Conservation (phyloP, 2,797 vertebrate species). For the Gouania willdenowi region DNA sequence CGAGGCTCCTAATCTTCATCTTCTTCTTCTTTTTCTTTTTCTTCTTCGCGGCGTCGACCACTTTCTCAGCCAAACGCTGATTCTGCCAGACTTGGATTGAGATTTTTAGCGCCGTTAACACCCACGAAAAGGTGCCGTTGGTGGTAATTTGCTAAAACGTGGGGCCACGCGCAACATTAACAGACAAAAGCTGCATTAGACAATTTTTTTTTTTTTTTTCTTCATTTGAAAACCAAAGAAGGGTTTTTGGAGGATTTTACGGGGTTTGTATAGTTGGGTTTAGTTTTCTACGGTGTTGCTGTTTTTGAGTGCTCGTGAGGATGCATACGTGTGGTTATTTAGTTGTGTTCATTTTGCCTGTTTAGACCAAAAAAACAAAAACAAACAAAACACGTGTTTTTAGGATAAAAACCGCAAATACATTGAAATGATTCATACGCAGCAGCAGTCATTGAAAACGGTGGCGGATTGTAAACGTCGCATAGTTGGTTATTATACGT, state of each 20-base stretch:
- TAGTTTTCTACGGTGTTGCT: slow-evolving; percentile 39
- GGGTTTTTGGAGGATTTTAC: too few species aligned
- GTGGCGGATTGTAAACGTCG: slow-evolving; percentile 57
- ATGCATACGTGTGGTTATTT: slow-evolving; percentile 60
- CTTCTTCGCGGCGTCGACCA: slow-evolving; percentile 6
- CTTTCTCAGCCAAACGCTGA: slow-evolving; percentile 19
- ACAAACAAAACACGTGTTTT: slow-evolving; percentile 62
- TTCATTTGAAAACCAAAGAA: slow-evolving; percentile 78
- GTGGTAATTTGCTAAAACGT: slow-evolving; percentile 23
- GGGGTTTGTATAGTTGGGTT: slow-evolving; percentile 43
- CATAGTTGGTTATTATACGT: slow-evolving; percentile 59
- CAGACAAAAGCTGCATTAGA: slow-evolving; percentile 35
- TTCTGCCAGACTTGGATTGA: slow-evolving; percentile 1
- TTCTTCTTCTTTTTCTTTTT: too few species aligned
- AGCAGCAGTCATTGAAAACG: slow-evolving; percentile 58
- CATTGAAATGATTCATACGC: slow-evolving; percentile 54
- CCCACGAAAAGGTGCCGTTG: slow-evolving; percentile 15
- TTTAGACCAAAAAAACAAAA: slow-evolving; percentile 68
- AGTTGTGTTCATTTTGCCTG: slow-evolving; percentile 61
- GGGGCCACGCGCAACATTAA: slow-evolving; percentile 50
- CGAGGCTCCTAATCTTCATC: too few species aligned
- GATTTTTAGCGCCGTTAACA: slow-evolving; percentile 12
- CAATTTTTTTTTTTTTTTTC: slow-evolving; percentile 63
- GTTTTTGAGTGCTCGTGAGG: slow-evolving; percentile 58
- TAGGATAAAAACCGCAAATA: too few species aligned